phyloP scores from a whole-genome alignment of 2,888 invertebrate genomes.

The Coleophora deauratella region DNA sequence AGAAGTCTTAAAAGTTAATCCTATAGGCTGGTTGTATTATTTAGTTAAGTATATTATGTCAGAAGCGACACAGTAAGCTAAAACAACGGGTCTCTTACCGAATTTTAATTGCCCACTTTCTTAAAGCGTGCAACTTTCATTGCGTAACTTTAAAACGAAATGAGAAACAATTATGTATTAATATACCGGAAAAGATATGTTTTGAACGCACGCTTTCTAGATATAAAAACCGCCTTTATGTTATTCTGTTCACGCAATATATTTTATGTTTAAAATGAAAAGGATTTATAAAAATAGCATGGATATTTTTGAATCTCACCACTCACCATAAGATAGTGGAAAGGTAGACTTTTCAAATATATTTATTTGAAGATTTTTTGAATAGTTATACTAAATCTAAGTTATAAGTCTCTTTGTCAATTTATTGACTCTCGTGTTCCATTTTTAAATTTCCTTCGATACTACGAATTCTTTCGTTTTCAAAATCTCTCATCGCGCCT shows the following conservation, averaged over 20 bases:
- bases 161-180: slow-evolving; percentile 67
- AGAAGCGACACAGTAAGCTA: neutral
- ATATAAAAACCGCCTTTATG: slow-evolving; percentile 23
- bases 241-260: slow-evolving; percentile 45
- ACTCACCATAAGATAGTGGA: too few relatives aligned
- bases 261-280: too few relatives aligned
- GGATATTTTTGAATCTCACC: too few relatives aligned
- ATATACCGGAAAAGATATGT: slow-evolving; percentile 54
- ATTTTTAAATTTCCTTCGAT: neutral
- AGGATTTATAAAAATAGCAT: too few relatives aligned
- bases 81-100: slow-evolving; percentile 28
- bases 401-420: too few relatives aligned
- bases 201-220: slow-evolving; percentile 51
- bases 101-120: slow-evolving; percentile 67
- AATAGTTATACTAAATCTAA: too few relatives aligned
- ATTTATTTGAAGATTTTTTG: too few relatives aligned
- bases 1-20: neutral
- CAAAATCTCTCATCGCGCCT: too few relatives aligned
- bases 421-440: too few relatives aligned
- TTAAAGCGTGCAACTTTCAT: slow-evolving; percentile 40
- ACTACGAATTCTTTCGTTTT: too few relatives aligned
- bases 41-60: neutral
- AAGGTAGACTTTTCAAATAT: too few relatives aligned
- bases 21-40: neutral
- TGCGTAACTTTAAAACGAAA: slow-evolving; percentile 45